Evolutionary conservation across 2,797 vertebrate genomes (phyloP).

Genomic region (Benthosema pterotum): DNA sequence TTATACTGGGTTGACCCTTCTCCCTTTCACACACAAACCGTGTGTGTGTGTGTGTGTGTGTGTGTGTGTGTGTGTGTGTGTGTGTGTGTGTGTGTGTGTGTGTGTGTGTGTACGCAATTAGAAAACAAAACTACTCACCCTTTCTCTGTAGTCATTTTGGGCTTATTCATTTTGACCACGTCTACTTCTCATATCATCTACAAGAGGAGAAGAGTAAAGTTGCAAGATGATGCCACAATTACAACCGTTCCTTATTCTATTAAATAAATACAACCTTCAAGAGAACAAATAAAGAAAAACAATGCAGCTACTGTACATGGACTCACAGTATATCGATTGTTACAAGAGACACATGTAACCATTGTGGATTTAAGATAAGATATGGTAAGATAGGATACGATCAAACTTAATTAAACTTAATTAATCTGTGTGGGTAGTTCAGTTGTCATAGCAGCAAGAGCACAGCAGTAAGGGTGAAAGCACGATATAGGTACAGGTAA

Average conservation of each 20-base stretch:
- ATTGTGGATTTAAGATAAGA: background rate
- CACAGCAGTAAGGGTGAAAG: too few relatives aligned
- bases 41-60: constrained; percentile 6
- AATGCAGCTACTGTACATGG: too few relatives aligned
- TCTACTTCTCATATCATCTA: constrained; percentile 83
- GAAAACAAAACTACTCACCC: constrained; percentile 80
- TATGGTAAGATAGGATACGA: background rate
- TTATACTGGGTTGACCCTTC: too few relatives aligned
- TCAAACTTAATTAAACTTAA: too few relatives aligned
- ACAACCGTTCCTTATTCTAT: too few relatives aligned
- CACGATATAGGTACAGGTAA: too few relatives aligned
- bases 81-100: background rate
- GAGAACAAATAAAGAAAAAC: too few relatives aligned
- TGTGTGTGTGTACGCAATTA: constrained; percentile 6
- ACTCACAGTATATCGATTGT: too few relatives aligned
- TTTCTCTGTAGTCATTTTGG: constrained; percentile 93
- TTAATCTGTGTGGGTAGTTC: too few relatives aligned
- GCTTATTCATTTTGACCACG: constrained; percentile 91
- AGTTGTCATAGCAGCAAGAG: too few relatives aligned
- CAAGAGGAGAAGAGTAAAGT: constrained; percentile 46
- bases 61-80: constrained; percentile 11
- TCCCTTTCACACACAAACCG: background rate
- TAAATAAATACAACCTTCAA: too few relatives aligned
- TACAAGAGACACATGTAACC: too few relatives aligned
- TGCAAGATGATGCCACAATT: constrained; percentile 1